Evolutionary conservation across 2,113 vertebrate genomes (phyloP).

Genomic region (Ramphastos sulfuratus): DNA sequence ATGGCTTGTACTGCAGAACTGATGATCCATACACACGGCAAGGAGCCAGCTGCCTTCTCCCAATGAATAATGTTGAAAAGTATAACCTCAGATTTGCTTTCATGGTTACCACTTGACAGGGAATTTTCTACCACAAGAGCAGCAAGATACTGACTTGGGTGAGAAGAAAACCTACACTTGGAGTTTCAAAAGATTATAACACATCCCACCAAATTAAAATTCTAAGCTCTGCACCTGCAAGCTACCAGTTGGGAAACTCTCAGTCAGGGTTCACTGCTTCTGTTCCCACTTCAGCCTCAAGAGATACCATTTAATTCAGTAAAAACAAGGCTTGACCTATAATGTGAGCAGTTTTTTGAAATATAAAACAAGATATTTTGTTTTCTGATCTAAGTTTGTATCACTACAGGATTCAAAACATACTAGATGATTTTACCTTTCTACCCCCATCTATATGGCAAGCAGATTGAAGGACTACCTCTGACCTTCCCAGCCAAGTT

Average conservation of each 20-base stretch:
- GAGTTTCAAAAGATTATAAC: neutral
- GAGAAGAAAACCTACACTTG: neutral
- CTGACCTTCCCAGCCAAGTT: slow-evolving; percentile 40
- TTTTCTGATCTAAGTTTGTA: neutral
- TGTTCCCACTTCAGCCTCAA: neutral
- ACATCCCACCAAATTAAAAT: neutral
- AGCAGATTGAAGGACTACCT: slow-evolving; percentile 11
- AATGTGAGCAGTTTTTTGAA: neutral
- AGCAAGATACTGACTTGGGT: neutral
- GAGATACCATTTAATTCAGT: neutral
- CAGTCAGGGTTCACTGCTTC: neutral
- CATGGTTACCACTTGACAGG: neutral
- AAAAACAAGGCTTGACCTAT: neutral
- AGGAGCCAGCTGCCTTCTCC: neutral
- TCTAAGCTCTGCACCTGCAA: neutral
- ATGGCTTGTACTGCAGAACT: neutral
- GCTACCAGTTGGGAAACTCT: neutral
- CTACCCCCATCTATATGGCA: neutral
- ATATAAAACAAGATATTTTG: neutral
- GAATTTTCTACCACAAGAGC: neutral
- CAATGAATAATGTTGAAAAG: rapidly evolving
- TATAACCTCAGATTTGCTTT: neutral
- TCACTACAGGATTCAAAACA: neutral
- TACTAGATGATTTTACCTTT: neutral
- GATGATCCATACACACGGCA: rapidly evolving